Base-by-base conservation (phyloP, 2,797 vertebrate genomes). In the Hoplostethus atlanticus region DNA sequence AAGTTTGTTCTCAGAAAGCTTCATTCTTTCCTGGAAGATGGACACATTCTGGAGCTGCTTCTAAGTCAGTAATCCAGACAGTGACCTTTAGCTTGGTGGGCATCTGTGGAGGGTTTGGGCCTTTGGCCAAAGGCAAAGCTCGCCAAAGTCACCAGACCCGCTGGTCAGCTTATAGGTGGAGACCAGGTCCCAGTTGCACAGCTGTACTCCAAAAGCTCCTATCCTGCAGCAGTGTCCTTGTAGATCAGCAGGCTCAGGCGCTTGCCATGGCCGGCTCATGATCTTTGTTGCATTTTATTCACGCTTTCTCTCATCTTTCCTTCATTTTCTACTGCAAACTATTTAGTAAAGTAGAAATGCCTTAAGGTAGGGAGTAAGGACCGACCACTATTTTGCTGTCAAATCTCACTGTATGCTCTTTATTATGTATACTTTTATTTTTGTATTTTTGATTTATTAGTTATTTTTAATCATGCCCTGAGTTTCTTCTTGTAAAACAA, bases 1-100 rank as follows among this genome's bases (percentile, higher is more conserved):
- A 34, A 44, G 58, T 70, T 71, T 76, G 63, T 78, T 76, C 38
- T 53, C 46, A 13, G 51, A 52, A 65, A 4, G 42, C 8, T 46
- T 34, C 61, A 34, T n/a, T 38, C 17, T 30, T 47, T 44, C 13
- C 62, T 25, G 51, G 50, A 64, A 52, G 44, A 11, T 6, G 10
- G 5, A 58, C 57, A 52, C 57, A 59, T 69, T 52, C 9, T 71
- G 31, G 46, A 66, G 64, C 25, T 54, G 47, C 30, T 57, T 59
- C 4, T 0, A 46, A 67, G 46, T 51, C 9, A 30, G 1, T 72
- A 57, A 21, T 48, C 15, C 2, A 60, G 17, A 51, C 31, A 57
- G 25, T 42, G 17, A 16, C 9, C 52, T 0, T 9, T 71, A 52
- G 40, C 40, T 42, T 42, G 40, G 50, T 52, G 50, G 50, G 21